Base-by-base conservation (phyloP, 1,140 invertebrate species). In the Macrosteles quadrilineatus region DNA sequence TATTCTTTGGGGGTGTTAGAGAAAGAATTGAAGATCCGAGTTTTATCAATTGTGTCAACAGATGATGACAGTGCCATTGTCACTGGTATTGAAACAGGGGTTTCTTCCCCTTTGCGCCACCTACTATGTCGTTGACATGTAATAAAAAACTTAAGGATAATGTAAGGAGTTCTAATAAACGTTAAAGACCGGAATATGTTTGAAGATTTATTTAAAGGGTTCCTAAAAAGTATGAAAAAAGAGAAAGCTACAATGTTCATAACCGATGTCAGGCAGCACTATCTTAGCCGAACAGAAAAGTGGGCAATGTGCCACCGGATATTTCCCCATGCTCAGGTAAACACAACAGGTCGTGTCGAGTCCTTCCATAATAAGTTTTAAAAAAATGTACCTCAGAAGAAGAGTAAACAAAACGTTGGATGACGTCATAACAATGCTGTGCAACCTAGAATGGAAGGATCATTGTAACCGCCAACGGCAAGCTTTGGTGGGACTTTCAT, bases 61-160 rank as follows among this genome's bases (percentile, higher is more conserved):
- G 68, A 69, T 63, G 68, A 69, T 32, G 68, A 69, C 23, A 19
- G 25, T 27, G 32, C 31, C 3, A n/a, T 69, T 12, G 62, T 69
- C 17, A 69, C 59, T 69, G 68, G 23, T 2, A 31, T 64, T 6
- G 25, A 69, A 2, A 17, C 50, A 62, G 68, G 68, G 23, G 23
- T 69, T 25, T n/a, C n/a, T 30, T 19, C 12, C 17, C 14, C 21
- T 6, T 6, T 69, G 25, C 17, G 21, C 14, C 68, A 69, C 21
- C 11, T 69, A 32, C 36, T 69, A 12, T 69, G 68, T 25, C 17
- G 21, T 23, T 69, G 55, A 53, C 68, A 69, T 69, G 50, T 69
- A 2, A 27, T 69, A 1, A 59, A 59, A 17, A 65, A 21, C 21
- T 64, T 30, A 64, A 59, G 23, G 55, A 69, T 12, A 63, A 69